phyloP scores from a whole-genome alignment of 2,888 invertebrate genomes.

The Phymatocera aterrima region DNA sequence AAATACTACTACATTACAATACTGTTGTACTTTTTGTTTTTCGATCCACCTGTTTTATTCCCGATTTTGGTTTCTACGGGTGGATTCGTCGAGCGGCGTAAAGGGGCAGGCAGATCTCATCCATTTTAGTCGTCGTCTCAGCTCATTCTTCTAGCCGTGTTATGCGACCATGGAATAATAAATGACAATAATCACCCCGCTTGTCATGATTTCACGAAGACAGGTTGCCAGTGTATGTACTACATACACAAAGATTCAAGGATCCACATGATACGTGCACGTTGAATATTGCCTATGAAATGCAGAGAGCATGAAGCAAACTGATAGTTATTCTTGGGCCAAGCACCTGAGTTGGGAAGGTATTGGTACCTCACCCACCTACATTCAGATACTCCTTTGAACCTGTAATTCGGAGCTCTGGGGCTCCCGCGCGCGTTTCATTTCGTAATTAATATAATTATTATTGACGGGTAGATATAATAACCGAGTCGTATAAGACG shows the following conservation, averaged over 20 bases:
- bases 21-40: too few species aligned
- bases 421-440: conserved; percentile 54
- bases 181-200: conserved; percentile 34
- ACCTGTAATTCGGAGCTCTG: conserved; percentile 51
- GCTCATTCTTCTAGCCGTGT: neutral
- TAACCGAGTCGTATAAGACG: conserved; percentile 46
- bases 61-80: too few species aligned
- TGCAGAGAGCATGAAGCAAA: neutral
- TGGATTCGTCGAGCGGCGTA: too few species aligned
- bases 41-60: too few species aligned
- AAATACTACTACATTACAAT: too few species aligned
- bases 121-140: neutral
- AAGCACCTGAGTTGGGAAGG: neutral
- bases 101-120: too few species aligned
- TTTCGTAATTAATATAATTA: conserved; percentile 57
- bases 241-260: neutral
- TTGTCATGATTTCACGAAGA: neutral
- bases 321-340: neutral
- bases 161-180: neutral
- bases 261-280: neutral
- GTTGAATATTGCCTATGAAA: neutral
- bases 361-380: neutral
- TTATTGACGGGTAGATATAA: conserved; percentile 53
- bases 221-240: neutral
- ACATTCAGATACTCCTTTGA: conserved; percentile 50